phyloP scores from a whole-genome alignment of 2,113 vertebrate species.

The Macrotus californicus region DNA sequence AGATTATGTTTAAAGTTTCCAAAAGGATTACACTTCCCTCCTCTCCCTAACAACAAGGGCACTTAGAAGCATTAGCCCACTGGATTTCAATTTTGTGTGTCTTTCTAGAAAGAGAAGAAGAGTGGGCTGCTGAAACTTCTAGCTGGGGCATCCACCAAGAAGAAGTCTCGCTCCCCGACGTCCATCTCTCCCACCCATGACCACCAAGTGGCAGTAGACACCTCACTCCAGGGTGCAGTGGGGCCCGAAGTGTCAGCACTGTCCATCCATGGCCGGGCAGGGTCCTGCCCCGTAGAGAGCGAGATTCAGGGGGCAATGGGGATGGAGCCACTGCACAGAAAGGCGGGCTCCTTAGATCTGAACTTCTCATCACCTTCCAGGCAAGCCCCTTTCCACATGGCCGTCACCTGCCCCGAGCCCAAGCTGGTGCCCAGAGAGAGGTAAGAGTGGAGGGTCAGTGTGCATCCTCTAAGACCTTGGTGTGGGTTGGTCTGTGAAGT shows the following conservation, averaged over 20 bases:
- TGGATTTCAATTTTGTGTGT: slow-evolving; percentile 35
- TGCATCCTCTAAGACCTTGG: too few relatives aligned
- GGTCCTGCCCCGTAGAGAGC: slow-evolving; percentile 96
- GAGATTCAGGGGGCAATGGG: slow-evolving; percentile 95
- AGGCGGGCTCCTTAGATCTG: slow-evolving; percentile 96
- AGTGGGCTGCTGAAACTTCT: slow-evolving; percentile 93
- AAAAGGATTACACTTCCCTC: not conserved
- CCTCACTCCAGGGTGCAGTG: slow-evolving; percentile 81
- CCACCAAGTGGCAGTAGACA: slow-evolving; percentile 77
- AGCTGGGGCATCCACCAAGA: slow-evolving; percentile 94
- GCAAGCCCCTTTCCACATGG: slow-evolving; percentile 85
- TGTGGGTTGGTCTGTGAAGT: not conserved
- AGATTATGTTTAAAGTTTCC: not conserved
- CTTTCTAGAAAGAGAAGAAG: slow-evolving; percentile 95
- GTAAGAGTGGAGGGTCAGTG: slow-evolving; percentile 68
- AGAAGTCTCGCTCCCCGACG: slow-evolving; percentile 93
- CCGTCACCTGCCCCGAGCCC: slow-evolving; percentile 90
- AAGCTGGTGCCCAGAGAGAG: slow-evolving; percentile 95
- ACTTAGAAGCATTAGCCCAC: not conserved
- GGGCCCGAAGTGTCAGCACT: slow-evolving; percentile 83
- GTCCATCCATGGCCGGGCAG: slow-evolving; percentile 87
- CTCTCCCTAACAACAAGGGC: not conserved
- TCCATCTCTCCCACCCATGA: slow-evolving; percentile 92
- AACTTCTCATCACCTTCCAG: slow-evolving; percentile 93
- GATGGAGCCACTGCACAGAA: slow-evolving; percentile 96